These are phyloP conservation scores for Stenodera caucasica DNA, from an alignment of 2,888 invertebrate genomes.

Conservation along the genomic window DNA sequence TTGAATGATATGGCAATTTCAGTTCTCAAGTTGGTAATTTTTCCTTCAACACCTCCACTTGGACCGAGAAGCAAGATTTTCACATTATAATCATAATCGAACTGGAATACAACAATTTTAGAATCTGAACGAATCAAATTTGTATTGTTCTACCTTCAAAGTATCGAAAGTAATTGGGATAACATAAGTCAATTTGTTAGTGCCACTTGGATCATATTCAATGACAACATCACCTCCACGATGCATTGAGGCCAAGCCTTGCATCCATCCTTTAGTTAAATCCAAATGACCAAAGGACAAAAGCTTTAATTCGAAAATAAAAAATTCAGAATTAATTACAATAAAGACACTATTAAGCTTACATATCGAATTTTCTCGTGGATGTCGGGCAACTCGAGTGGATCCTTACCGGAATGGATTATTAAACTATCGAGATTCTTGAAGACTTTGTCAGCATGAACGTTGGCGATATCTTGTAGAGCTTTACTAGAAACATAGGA, in stretches of 20 bases:
- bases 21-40: constrained; percentile 44
- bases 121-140: constrained; percentile 53
- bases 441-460: too few species aligned
- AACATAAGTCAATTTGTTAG: constrained; percentile 18
- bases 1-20: constrained; percentile 36
- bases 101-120: constrained; percentile 51
- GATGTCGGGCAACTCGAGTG: too few species aligned
- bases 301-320: background rate
- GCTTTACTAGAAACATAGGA: too few species aligned
- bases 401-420: too few species aligned
- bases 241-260: constrained; percentile 56
- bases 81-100: constrained; percentile 58
- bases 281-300: constrained; percentile 21
- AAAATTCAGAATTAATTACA: too few species aligned
- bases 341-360: too few species aligned
- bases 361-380: too few species aligned
- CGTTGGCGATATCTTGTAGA: too few species aligned
- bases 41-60: constrained; percentile 58
- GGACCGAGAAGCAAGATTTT: constrained; percentile 61
- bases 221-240: constrained; percentile 56
- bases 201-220: constrained; percentile 22
- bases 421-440: too few species aligned
- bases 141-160: constrained; percentile 15
- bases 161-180: constrained; percentile 19
- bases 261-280: constrained; percentile 57